These are phyloP conservation scores for Cheilosia pagana DNA, from an alignment of 2,888 invertebrate species.

Conservation along the genomic window DNA sequence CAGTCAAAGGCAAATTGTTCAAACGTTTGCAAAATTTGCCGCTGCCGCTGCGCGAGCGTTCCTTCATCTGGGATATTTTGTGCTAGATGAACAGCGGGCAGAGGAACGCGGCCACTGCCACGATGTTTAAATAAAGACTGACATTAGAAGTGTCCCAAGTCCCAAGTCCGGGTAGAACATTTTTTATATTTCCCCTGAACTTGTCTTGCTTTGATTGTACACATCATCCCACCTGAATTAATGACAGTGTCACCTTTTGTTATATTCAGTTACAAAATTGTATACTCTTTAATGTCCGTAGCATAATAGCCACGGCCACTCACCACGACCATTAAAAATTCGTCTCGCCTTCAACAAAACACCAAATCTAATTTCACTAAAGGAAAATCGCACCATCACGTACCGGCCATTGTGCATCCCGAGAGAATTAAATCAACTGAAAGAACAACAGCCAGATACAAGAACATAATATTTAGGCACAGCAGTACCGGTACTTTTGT, in stretches of 20 bases:
- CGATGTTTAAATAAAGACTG: too few species aligned
- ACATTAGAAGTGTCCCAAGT: too few species aligned
- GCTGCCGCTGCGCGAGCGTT: too few species aligned
- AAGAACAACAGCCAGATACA: slow-evolving; percentile 43
- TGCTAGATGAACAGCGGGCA: too few species aligned
- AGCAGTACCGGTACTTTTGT: slow-evolving; percentile 41
- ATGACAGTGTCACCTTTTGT: slow-evolving; percentile 24
- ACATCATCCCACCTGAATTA: neutral
- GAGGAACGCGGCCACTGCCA: too few species aligned
- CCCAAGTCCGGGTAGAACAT: too few species aligned
- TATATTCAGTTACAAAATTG: slow-evolving; percentile 26
- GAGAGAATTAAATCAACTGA: slow-evolving; percentile 69
- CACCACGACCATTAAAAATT: slow-evolving; percentile 60
- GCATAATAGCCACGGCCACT: slow-evolving; percentile 20
- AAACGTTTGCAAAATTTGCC: too few species aligned
- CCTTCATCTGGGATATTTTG: too few species aligned
- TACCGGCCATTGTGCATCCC: slow-evolving; percentile 61
- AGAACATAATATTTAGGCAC: slow-evolving; percentile 67
- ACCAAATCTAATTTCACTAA: slow-evolving; percentile 65
- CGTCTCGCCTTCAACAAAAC: slow-evolving; percentile 69
- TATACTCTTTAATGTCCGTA: slow-evolving; percentile 3
- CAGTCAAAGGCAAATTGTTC: too few species aligned
- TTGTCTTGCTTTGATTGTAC: neutral
- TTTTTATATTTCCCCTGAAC: too few species aligned
- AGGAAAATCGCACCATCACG: slow-evolving; percentile 65